A percentile compares a stretch with the other conserved stretches of the same genome.
phyloP scores from a whole-genome alignment of 30 jellyfish, hydroid and myxozoan genomes.

The Aurelia aurita region DNA sequence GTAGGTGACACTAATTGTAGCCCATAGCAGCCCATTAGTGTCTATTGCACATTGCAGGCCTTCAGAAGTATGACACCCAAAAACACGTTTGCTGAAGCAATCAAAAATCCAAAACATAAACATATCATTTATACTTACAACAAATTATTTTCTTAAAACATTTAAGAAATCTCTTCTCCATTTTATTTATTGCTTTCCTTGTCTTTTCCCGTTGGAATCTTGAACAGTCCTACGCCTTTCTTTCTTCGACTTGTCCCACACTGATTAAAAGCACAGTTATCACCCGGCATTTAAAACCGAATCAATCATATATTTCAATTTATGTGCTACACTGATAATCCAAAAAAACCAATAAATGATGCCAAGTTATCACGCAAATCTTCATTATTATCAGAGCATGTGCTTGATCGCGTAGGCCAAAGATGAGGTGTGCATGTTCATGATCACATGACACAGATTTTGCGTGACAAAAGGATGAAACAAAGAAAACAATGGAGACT shows the following conservation, averaged over 20 bases:
- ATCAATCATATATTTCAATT: background rate
- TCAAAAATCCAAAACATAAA: too few relatives aligned
- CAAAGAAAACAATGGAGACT: too few relatives aligned
- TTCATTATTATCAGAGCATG: too few relatives aligned
- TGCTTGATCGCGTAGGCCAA: too few relatives aligned
- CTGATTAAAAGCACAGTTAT: constrained; percentile 20
- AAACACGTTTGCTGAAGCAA: too few relatives aligned
- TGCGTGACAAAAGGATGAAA: too few relatives aligned
- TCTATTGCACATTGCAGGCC: too few relatives aligned
- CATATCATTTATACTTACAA: background rate
- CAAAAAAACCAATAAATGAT: background rate
- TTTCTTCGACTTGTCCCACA: constrained; percentile 11
- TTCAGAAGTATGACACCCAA: too few relatives aligned
- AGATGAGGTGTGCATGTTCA: too few relatives aligned
- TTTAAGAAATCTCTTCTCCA: constrained; percentile 38
- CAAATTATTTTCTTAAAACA: constrained; percentile 22
- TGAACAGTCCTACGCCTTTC: constrained; percentile 15
- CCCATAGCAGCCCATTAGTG: too few relatives aligned
- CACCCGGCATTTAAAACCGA: constrained; percentile 11
- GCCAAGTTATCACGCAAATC: background rate
- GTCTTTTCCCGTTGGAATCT: constrained; percentile 1
- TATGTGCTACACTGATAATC: background rate
- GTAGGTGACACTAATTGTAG: too few relatives aligned
- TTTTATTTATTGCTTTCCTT: background rate
- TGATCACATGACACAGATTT: too few relatives aligned